Evolutionary conservation across 2,888 invertebrate genomes (phyloP).

Genomic region (Carterocephalus palaemon): DNA sequence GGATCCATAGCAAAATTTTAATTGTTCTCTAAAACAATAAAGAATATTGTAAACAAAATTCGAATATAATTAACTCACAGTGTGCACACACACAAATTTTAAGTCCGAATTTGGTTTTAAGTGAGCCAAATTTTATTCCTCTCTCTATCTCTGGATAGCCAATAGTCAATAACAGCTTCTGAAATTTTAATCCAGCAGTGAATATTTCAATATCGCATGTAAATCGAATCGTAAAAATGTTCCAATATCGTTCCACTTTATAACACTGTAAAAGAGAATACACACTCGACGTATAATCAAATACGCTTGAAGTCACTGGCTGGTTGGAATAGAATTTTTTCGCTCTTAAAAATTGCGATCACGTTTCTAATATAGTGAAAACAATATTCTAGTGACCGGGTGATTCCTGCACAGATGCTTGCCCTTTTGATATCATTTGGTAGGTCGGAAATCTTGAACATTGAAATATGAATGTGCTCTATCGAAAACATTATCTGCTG

Average conservation of each 20-base stretch:
- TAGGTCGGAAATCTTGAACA: constrained; percentile 63
- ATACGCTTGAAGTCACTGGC: constrained; percentile 64
- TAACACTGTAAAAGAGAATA: constrained; percentile 66
- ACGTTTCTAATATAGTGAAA: constrained; percentile 81
- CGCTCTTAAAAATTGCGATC: constrained; percentile 78
- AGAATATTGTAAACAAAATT: too few relatives aligned
- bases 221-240: constrained; percentile 62
- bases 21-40: too few relatives aligned
- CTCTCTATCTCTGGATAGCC: constrained; percentile 7
- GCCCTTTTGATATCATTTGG: constrained; percentile 66
- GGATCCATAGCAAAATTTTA: too few relatives aligned
- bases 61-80: too few relatives aligned
- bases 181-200: constrained; percentile 55
- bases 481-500: too few relatives aligned
- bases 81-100: too few relatives aligned
- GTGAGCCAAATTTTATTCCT: constrained; percentile 1
- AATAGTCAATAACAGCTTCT: constrained; percentile 27
- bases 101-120: too few relatives aligned
- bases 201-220: constrained; percentile 67
- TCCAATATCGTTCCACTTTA: constrained; percentile 69
- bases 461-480: constrained; percentile 56
- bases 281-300: constrained; percentile 69
- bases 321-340: constrained; percentile 75
- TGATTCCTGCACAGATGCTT: constrained; percentile 75
- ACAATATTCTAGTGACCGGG: constrained; percentile 81